phyloP scores from a whole-genome alignment of 2,888 invertebrate species.

The Sturmia bella region DNA sequence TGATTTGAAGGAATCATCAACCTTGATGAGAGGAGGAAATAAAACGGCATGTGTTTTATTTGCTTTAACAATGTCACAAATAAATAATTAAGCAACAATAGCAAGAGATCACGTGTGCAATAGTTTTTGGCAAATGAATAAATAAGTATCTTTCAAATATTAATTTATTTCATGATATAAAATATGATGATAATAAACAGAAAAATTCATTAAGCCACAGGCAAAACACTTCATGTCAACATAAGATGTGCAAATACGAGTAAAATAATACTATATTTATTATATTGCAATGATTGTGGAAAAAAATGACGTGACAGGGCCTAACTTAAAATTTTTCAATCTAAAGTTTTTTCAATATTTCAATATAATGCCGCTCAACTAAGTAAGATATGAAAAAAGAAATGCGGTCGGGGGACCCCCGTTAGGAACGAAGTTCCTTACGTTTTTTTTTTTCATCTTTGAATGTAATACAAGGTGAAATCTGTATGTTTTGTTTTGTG shows the following conservation, averaged over 20 bases:
- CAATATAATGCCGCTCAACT: too few species aligned
- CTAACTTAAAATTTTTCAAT: too few species aligned
- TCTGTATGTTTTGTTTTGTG: too few species aligned
- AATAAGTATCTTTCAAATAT: slow-evolving; percentile 53
- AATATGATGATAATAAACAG: slow-evolving; percentile 64
- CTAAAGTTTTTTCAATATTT: too few species aligned
- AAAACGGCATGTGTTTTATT: slow-evolving; percentile 52
- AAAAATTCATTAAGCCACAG: slow-evolving; percentile 65
- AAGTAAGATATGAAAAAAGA: too few species aligned
- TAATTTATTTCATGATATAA: slow-evolving; percentile 37
- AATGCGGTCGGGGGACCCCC: too few species aligned
- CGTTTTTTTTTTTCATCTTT: too few species aligned
- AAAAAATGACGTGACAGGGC: too few species aligned
- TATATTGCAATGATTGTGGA: neutral
- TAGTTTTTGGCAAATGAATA: slow-evolving; percentile 65
- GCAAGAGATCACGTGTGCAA: slow-evolving; percentile 64
- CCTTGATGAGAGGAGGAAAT: neutral
- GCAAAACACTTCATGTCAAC: neutral
- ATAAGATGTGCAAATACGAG: neutral
- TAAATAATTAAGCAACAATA: slow-evolving; percentile 67
- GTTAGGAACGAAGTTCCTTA: too few species aligned
- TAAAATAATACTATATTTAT: neutral
- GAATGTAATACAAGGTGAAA: too few species aligned
- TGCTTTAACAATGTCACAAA: slow-evolving; percentile 59
- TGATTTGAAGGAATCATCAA: slow-evolving; percentile 19